Base-by-base conservation (phyloP, 2,797 vertebrate genomes). In the Semotilus atromaculatus region DNA sequence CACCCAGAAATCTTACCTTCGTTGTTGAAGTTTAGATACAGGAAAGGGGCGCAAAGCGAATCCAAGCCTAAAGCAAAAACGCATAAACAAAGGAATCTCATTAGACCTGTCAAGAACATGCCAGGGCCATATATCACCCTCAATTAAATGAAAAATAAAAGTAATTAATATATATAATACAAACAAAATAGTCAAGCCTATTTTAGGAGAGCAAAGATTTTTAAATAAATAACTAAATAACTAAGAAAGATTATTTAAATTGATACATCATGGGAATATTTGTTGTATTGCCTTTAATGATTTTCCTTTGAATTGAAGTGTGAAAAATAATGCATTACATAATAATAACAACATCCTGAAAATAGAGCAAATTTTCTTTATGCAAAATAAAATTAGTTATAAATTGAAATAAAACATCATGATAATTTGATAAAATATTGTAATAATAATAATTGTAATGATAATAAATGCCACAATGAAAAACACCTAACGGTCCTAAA, bases 11-110 rank as follows among this genome's bases (percentile, higher is more conserved):
- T 7, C 89, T 92, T 93, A 98, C 98, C 98, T 96, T 99, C 98
- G 68, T 98, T 97, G 93, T 99, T 99, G 94, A 99, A 99, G 93
- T 99, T 99, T 92, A 99, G 94, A 91, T 99, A 99, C 2, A 99
- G 94, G 88, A 99, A 99, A 0, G 98, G 98, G 34, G 98, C 98
- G 92, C 98, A 99, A 40, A 99, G 96, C 1, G 98, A 99, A 91
- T 99, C 98, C 92, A 99, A 94, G 90, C 98, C 98, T 99, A 89
- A 87, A 87, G 88, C 23, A 5, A 62, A 86, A 86, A 82, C 26
- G 34, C 45, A 51, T 34, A 34, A 10, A 34, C 2, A 29, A 29
- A 18, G 1, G 16, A 34, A 31, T 34, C 70, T 29, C 70, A 19
- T 18, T 9, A 72, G 14, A 45, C 70, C n/a, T 19, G 43, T 43